These are phyloP conservation scores for Leptothorax acervorum DNA, from an alignment of 2,888 invertebrate species.

Conservation along the genomic window DNA sequence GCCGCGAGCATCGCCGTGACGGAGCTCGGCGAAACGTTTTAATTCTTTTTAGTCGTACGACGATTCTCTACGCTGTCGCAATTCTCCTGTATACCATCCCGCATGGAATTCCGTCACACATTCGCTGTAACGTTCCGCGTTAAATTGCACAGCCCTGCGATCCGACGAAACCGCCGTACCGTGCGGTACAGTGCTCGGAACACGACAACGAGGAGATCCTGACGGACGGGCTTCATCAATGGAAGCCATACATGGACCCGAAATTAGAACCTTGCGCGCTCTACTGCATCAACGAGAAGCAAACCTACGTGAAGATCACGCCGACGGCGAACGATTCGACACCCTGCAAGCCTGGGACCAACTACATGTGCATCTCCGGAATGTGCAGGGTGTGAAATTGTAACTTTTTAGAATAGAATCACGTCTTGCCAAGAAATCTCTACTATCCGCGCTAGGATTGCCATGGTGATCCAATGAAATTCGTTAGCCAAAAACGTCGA, in stretches of 20 bases:
- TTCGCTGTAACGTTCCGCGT: slow-evolving; percentile 23
- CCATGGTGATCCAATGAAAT: neutral
- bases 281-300: slow-evolving; percentile 92
- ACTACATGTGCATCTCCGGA: slow-evolving; percentile 94
- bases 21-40: slow-evolving; percentile 29
- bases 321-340: slow-evolving; percentile 94
- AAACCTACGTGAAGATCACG: slow-evolving; percentile 91
- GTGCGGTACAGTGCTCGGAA: slow-evolving; percentile 92
- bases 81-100: slow-evolving; percentile 33
- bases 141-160: slow-evolving; percentile 87
- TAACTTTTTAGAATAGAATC: slow-evolving; percentile 16
- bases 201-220: slow-evolving; percentile 88
- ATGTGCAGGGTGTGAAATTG: slow-evolving; percentile 89
- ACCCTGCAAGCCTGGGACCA: slow-evolving; percentile 92
- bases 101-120: slow-evolving; percentile 32
- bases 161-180: slow-evolving; percentile 90
- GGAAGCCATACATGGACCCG: slow-evolving; percentile 88
- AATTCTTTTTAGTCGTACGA: slow-evolving; percentile 47
- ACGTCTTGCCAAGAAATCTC: neutral
- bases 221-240: slow-evolving; percentile 85
- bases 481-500: neutral
- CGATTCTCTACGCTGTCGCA: slow-evolving; percentile 38
- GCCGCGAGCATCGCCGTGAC: slow-evolving; percentile 25
- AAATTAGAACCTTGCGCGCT: slow-evolving; percentile 92
- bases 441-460: slow-evolving; percentile 1